Percentiles rank a stretch among this genome's conserved stretches.
Evolutionary conservation across 2,113 vertebrate genomes (phyloP).

Genomic region (Zapus hudsonius): DNA sequence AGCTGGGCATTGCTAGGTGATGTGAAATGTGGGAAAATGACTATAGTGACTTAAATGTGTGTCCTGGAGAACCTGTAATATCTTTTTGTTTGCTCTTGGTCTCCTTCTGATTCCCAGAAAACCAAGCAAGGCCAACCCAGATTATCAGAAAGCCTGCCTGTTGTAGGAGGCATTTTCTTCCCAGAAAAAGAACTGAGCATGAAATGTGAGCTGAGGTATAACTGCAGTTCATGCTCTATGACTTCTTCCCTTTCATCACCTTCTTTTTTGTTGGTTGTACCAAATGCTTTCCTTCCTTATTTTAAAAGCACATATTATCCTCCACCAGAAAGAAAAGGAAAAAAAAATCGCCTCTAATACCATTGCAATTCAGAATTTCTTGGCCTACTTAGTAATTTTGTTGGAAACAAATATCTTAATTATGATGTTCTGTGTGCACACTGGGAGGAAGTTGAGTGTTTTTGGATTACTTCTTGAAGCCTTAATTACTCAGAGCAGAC

Average conservation of each 20-base stretch:
- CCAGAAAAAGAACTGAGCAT: background rate
- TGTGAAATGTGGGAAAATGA: background rate
- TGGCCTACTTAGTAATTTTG: background rate
- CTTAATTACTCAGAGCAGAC: background rate
- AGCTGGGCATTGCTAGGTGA: background rate
- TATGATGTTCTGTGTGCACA: background rate
- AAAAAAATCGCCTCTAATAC: background rate
- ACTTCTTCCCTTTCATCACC: background rate
- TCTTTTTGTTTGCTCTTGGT: background rate
- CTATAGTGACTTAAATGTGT: background rate
- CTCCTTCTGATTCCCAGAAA: too few relatives aligned
- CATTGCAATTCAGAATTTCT: background rate
- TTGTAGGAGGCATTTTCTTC: background rate
- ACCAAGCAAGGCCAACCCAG: background rate
- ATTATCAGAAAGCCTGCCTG: background rate
- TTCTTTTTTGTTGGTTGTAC: background rate
- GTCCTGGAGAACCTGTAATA: background rate
- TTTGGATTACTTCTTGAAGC: background rate
- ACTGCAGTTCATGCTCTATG: background rate
- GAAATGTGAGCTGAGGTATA: accelerated
- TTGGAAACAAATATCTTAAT: background rate
- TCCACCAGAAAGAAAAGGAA: background rate
- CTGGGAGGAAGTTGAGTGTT: background rate
- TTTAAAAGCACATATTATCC: background rate
- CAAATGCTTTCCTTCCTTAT: background rate